Percentiles rank a stretch among this genome's conserved stretches.
phyloP scores from a whole-genome alignment of 2,113 vertebrate species.

The human (Homo sapiens) region DNA sequence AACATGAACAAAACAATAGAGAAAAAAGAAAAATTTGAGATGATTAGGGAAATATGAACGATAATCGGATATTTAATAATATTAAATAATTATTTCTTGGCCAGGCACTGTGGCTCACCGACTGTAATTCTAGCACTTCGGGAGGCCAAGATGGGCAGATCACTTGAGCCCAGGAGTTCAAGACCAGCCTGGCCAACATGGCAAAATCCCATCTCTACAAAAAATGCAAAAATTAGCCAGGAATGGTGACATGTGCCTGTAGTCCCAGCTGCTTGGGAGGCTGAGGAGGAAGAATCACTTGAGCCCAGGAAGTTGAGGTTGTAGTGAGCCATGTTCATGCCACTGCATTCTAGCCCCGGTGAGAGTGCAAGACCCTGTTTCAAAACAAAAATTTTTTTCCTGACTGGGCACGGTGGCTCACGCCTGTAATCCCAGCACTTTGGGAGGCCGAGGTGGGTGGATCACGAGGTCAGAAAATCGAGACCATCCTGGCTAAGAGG shows the following conservation, averaged over 20 bases:
- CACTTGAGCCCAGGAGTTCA: neutral
- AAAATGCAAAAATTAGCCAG: neutral
- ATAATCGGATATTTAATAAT: neutral
- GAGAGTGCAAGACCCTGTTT: neutral
- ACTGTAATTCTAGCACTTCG: neutral
- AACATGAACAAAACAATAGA: neutral
- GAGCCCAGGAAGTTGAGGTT: neutral
- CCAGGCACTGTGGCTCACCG: neutral
- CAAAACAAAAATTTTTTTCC: neutral
- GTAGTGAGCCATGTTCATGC: neutral
- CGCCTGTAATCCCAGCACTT: too few relatives aligned
- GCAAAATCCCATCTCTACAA: neutral
- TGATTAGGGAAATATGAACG: neutral
- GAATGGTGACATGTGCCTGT: neutral
- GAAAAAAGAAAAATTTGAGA: neutral
- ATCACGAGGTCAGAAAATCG: too few relatives aligned
- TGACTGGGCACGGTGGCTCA: too few relatives aligned
- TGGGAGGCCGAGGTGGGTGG: too few relatives aligned
- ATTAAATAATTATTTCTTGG: neutral
- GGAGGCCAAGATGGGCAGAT: neutral
- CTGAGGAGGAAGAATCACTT: neutral
- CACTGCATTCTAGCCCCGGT: neutral
- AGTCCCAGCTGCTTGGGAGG: neutral
- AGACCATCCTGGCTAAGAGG: too few relatives aligned
- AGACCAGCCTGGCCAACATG: too few relatives aligned